A percentile compares a stretch with the other conserved stretches of the same genome.
phyloP scores from a whole-genome alignment of 64 coral and sea anemone genomes.

The Actinia equina region DNA sequence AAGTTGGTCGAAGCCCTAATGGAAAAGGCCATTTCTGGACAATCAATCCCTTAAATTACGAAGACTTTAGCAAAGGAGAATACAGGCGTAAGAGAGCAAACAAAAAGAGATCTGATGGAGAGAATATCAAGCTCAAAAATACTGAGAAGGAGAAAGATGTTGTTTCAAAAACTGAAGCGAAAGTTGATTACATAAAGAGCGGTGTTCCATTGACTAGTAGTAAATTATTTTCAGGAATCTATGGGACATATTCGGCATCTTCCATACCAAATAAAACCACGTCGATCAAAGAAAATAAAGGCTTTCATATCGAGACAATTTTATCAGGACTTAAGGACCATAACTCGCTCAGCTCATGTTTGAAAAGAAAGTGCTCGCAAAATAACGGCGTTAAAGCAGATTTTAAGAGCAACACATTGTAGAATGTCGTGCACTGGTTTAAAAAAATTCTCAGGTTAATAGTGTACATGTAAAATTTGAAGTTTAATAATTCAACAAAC shows the following conservation, averaged over 20 bases:
- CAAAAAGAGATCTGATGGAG: not conserved
- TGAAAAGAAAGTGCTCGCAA: not conserved
- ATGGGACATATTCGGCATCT: not conserved
- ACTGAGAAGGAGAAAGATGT: not conserved
- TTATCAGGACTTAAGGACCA: not conserved
- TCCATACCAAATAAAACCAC: not conserved
- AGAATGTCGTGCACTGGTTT: not conserved
- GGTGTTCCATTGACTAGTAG: not conserved
- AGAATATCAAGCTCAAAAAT: not conserved
- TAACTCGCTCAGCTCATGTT: not conserved
- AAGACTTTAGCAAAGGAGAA: conserved; percentile 55
- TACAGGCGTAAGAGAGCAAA: conserved; percentile 42
- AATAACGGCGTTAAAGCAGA: not conserved
- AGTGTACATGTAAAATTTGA: not conserved
- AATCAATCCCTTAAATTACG: conserved; percentile 51
- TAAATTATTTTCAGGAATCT: not conserved
- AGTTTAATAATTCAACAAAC: not conserved
- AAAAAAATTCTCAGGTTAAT: not conserved
- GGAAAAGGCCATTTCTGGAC: conserved; percentile 72
- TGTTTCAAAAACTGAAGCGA: not conserved
- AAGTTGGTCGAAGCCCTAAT: conserved; percentile 51
- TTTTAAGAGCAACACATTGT: not conserved
- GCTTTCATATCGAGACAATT: conserved; percentile 9
- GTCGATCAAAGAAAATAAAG: not conserved
- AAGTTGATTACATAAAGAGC: not conserved